A percentile compares a stretch with the other conserved stretches of the same genome.
phyloP scores from a whole-genome alignment of 2,888 invertebrate species.

The Leptinotarsa juncta region DNA sequence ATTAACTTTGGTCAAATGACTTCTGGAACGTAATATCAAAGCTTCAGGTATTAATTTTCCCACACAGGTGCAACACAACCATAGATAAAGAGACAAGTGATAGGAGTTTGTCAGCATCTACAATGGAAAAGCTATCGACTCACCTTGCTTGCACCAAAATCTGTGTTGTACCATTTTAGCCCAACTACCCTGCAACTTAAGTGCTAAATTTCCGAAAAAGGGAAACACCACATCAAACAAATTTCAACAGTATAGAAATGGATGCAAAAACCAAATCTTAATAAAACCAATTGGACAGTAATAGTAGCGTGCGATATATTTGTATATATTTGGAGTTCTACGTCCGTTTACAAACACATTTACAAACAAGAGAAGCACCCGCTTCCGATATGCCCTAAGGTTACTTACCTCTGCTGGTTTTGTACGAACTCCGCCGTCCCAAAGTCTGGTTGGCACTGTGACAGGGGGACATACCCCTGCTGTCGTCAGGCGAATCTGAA shows the following conservation, averaged over 20 bases:
- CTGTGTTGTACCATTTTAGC: conserved; percentile 45
- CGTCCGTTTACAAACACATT: conserved; percentile 40
- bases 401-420: conserved; percentile 86
- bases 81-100: conserved; percentile 12
- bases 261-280: conserved; percentile 43
- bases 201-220: conserved; percentile 33
- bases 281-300: conserved; percentile 38
- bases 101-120: conserved; percentile 27
- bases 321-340: conserved; percentile 33
- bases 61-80: conserved; percentile 16
- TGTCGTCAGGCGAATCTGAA: conserved; percentile 81
- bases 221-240: conserved; percentile 41
- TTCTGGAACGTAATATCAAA: too few species aligned
- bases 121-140: conserved; percentile 39
- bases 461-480: conserved; percentile 80
- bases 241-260: conserved; percentile 38
- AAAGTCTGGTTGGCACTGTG: conserved; percentile 74
- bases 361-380: conserved; percentile 39
- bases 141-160: conserved; percentile 48
- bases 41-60: background rate
- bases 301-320: conserved; percentile 40
- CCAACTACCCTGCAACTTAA: conserved; percentile 38
- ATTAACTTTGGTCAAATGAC: too few species aligned
- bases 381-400: background rate
- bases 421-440: conserved; percentile 87